Base-by-base conservation (phyloP, 2,888 invertebrate genomes). In the Melanophora roralis region DNA sequence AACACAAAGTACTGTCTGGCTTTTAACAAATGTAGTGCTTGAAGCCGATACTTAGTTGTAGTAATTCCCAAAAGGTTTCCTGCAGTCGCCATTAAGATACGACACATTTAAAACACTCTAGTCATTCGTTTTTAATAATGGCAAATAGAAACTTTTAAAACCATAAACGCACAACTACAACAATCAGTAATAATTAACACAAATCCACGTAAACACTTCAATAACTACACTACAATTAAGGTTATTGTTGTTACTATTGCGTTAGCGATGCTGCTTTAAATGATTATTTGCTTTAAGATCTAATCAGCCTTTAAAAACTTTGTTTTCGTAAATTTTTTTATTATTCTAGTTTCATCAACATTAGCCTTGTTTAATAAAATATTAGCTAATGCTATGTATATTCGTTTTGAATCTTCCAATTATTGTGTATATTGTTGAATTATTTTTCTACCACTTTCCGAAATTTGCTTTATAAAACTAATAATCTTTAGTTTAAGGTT, bases 11-110 rank as follows among this genome's bases (percentile, higher is more conserved):
- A 27, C 4, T 40, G 16, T 34, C 14, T 40, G 38, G 34, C 43
- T 43, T 38, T 3, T 14, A 40, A 6, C 11, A 62, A 45, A 43
- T 68, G 68, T 40, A 36, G 23, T 53, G 14, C 36, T 34, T 64
- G 64, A 64, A 32, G 76, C 49, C 21, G 40, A 64, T 40, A 57
- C 40, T 76, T 69, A 55, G 55, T 62, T 62, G 55, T 64, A 38
- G 27, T 68, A 43, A 75, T 62, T 62, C 36, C 68, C 60, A 60
- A 19, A 53, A 60, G 74, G 53, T 76, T 69, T 49, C 40, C 43
- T 49, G 32, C 4, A 0, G 12, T 59, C n/a, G 14, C 34, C 11
- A n/a, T 32, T 5, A 45, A 45, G 38, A 47, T 5, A 45, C 21
- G 8, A 57, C 27, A n/a, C 14, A 16, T 43, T 40, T 34, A 9